These are phyloP conservation scores for Lacerta bilineata DNA, from an alignment of 2,797 vertebrate genomes.

Conservation along the genomic window DNA sequence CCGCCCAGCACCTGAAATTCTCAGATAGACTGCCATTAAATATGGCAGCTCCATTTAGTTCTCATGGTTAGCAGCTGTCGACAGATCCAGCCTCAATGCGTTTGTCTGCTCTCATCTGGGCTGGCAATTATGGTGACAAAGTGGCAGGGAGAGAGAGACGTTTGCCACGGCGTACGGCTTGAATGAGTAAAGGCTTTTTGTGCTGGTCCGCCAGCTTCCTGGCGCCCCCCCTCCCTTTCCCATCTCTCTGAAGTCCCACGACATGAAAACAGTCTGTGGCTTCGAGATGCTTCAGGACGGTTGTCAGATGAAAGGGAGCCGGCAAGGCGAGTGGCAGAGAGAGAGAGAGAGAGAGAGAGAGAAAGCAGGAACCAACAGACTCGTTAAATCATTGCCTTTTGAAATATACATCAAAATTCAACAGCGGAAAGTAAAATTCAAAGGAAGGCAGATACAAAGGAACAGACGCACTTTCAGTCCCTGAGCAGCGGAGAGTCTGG, in stretches of 20 bases:
- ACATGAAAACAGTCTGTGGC: constrained; percentile 40
- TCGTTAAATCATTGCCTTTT: constrained; percentile 19
- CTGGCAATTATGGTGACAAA: not conserved
- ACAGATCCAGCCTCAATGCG: not conserved
- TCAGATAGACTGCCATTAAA: not conserved
- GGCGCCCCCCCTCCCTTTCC: not conserved
- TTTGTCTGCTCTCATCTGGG: not conserved
- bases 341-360: no score
- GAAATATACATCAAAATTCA: constrained; percentile 34
- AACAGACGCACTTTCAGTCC: not conserved
- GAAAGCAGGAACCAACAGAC: not conserved
- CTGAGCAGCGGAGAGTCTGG: not conserved
- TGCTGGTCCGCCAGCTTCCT: constrained; percentile 10
- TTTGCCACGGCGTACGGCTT: constrained; percentile 17
- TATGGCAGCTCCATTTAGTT: not conserved
- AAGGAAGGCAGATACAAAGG: not conserved
- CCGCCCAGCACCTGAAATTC: no score
- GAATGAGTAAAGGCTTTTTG: constrained; percentile 33
- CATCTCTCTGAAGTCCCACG: constrained; percentile 45
- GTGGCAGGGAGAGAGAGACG: constrained; percentile 30
- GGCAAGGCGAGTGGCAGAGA: not conserved
- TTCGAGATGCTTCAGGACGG: constrained; percentile 32
- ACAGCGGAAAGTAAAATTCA: not conserved
- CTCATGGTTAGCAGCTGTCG: no score
- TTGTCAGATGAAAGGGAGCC: constrained; percentile 50